A percentile compares a stretch with the other conserved stretches of the same genome.
These are phyloP conservation scores for Laterallus jamaicensis DNA, from an alignment of 2,113 vertebrate genomes.

Conservation along the genomic window DNA sequence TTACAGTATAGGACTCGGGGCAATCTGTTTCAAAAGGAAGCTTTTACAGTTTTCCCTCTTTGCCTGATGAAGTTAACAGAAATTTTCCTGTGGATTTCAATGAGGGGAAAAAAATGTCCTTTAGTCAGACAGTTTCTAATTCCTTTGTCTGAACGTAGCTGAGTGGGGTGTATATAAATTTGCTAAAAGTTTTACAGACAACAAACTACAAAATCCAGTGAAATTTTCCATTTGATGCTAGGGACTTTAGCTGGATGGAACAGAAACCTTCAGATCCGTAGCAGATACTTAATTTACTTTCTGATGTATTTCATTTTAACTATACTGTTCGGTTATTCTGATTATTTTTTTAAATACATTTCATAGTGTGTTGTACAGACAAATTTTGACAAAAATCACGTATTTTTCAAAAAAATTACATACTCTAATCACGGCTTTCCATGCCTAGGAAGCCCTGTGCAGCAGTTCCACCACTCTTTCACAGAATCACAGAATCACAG, in stretches of 20 bases:
- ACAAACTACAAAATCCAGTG: background rate
- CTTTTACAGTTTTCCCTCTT: background rate
- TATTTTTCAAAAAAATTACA: background rate
- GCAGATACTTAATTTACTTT: background rate
- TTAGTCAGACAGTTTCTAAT: background rate
- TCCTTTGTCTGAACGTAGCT: background rate
- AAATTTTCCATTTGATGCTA: background rate
- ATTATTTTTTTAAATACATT: background rate
- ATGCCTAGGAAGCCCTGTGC: background rate
- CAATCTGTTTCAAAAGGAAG: background rate
- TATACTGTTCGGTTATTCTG: background rate
- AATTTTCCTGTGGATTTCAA: background rate
- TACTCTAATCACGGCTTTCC: background rate
- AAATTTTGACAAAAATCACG: background rate
- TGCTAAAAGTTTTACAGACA: background rate
- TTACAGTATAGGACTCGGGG: background rate
- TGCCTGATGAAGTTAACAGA: background rate
- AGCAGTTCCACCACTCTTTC: background rate
- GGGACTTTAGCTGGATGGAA: background rate
- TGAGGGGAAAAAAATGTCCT: background rate
- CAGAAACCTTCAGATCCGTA: background rate
- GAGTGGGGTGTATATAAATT: background rate
- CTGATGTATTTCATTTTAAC: background rate
- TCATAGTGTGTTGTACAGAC: background rate
- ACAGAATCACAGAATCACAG: too few species aligned